Base-by-base conservation (phyloP, 1,140 invertebrate species). In the Muscidifurax raptorellus region DNA sequence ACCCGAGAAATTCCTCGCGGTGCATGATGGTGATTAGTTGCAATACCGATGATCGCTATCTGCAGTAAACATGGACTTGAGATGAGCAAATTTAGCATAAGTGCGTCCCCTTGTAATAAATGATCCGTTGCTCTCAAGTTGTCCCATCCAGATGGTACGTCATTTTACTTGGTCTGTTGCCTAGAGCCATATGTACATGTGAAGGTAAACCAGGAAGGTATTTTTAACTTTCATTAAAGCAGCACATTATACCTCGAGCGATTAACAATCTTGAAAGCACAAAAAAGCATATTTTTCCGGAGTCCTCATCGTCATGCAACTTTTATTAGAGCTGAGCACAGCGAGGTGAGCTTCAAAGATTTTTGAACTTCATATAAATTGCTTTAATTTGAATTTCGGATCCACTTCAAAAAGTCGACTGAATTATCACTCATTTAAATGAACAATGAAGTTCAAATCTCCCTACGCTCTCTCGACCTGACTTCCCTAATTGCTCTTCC, bases 21-120 rank as follows among this genome's bases (percentile, higher is more conserved):
- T 52, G 13, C 47, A 52, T 52, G 18, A 18, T n/a, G 10, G 40
- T 52, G 18, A 18, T 52, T 18, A 52, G 47, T 52, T 52, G 47
- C 12, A 52, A 52, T 18, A 10, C 18, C 40, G 15, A 27, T 22
- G 44, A 81, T 81, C 22, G 6, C 28, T 81, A 74, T 80, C 79
- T 52, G 12, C 9, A 44, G 32, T 83, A 83, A 75, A 66, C 72
- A 75, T n/a, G 52, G 47, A 52, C 74, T 78, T 52, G 64, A 78
- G 27, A 27, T 12, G 59, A 83, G 74, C 64, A 83, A 76, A 83
- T 83, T 77, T 40, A 77, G 47, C 36, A 69, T 74, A 64, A 77
- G 59, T 59, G 75, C 59, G 47, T 25, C 5, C 15, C n/a, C 30
- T 40, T 25, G 27, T 79, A 52, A 84, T 84, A 72, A 84, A 84